phyloP scores from a whole-genome alignment of 2,113 vertebrate species.

The Nesoenas mayeri region DNA sequence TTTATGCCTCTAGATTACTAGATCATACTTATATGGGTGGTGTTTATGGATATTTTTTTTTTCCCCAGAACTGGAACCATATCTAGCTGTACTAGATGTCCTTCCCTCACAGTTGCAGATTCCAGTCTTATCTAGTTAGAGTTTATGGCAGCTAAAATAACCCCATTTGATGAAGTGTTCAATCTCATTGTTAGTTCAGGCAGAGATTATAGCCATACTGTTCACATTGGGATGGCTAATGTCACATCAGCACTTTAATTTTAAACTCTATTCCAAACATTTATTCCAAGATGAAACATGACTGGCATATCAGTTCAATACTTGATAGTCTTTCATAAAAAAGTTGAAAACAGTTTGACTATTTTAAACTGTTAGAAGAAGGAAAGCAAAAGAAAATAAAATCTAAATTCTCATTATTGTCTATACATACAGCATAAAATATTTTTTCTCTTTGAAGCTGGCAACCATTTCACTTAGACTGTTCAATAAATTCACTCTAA shows the following conservation, averaged over 20 bases:
- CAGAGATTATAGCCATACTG: not conserved
- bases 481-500: not conserved
- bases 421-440: not conserved
- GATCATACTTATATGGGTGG: not conserved
- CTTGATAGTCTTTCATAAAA: not conserved
- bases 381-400: not conserved
- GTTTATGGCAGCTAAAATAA: not conserved
- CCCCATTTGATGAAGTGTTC: not conserved
- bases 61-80: not conserved
- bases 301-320: not conserved
- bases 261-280: not conserved
- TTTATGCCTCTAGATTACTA: not conserved
- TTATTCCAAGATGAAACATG: not conserved
- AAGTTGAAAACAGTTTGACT: not conserved
- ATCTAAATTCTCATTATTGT: not conserved
- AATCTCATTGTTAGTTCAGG: not conserved
- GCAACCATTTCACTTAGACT: not conserved
- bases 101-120: not conserved
- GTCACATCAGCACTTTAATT: not conserved
- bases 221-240: not conserved
- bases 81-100: not conserved
- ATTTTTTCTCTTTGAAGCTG: not conserved
- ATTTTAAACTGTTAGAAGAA: not conserved
- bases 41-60: not conserved
- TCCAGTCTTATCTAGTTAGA: not conserved